phyloP scores from a whole-genome alignment of 2,888 invertebrate genomes.

The Oscheius sp. region DNA sequence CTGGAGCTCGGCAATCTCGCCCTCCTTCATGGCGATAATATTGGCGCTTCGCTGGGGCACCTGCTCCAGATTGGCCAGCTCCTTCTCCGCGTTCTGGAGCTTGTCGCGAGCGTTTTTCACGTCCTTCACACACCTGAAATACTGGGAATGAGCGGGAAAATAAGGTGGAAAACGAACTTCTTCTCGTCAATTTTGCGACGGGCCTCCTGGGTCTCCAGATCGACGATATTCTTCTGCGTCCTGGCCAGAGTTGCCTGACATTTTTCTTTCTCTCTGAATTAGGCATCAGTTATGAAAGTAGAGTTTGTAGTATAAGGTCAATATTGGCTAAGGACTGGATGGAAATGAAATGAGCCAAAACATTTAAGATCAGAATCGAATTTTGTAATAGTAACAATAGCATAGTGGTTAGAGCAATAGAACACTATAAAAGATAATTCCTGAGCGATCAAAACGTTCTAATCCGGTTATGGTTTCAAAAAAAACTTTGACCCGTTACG shows the following conservation, averaged over 20 bases:
- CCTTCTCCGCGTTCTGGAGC: background rate
- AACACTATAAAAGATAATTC: no score
- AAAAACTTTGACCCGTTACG: no score
- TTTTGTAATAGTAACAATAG: no score
- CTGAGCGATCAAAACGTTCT: no score
- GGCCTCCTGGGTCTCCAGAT: constrained; percentile 34
- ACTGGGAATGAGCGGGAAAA: background rate
- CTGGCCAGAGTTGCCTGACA: constrained; percentile 45
- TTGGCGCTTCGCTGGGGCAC: constrained; percentile 54
- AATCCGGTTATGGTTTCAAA: no score
- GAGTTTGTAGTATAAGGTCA: no score
- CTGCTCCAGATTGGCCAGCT: constrained; percentile 42
- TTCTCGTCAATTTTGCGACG: constrained; percentile 59
- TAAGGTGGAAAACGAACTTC: constrained; percentile 35
- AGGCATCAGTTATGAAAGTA: no score
- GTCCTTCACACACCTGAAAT: constrained; percentile 25
- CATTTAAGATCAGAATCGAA: no score
- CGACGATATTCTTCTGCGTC: constrained; percentile 44
- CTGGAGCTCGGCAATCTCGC: constrained; percentile 70
- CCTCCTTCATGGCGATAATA: constrained; percentile 47
- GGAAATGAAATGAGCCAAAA: no score
- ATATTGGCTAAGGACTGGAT: no score
- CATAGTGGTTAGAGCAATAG: no score
- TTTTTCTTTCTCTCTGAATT: constrained; percentile 30
- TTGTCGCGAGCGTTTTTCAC: constrained; percentile 8